phyloP scores from a whole-genome alignment of 2,797 vertebrate genomes.

The Rousettus madagascariensis region DNA sequence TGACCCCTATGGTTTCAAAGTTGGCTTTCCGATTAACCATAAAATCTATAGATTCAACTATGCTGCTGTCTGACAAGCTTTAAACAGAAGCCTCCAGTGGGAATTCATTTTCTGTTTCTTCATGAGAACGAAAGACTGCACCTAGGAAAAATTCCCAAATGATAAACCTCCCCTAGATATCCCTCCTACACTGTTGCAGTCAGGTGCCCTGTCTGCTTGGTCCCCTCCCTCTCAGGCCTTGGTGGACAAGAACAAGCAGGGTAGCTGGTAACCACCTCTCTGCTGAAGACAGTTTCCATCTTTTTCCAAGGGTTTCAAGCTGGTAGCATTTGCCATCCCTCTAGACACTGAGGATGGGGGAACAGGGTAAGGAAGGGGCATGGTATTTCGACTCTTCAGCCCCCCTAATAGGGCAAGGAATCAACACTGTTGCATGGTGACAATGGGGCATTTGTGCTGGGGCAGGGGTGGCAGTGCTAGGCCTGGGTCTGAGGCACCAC shows the following conservation, averaged over 20 bases:
- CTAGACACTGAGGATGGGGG: neutral
- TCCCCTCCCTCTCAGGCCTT: neutral
- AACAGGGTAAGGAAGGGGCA: neutral
- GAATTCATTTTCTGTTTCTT: neutral
- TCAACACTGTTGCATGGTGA: rapidly evolving
- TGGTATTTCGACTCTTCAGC: neutral
- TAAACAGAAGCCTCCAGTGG: neutral
- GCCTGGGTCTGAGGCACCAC: constrained; percentile 77
- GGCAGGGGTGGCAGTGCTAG: neutral
- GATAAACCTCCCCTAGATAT: neutral
- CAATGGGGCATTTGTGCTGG: rapidly evolving
- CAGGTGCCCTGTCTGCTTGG: neutral
- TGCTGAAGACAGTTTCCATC: rapidly evolving
- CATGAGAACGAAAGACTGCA: neutral
- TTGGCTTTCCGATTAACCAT: neutral
- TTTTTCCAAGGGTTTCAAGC: neutral
- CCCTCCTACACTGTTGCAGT: neutral
- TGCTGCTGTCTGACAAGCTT: neutral
- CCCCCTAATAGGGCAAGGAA: rapidly evolving
- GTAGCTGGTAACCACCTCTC: neutral
- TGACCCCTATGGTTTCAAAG: neutral
- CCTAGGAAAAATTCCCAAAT: neutral
- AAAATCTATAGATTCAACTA: neutral
- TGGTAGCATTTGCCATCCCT: neutral
- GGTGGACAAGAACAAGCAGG: neutral